These are phyloP conservation scores for Cetoscarus ocellatus DNA, from an alignment of 2,797 vertebrate genomes.

Conservation along the genomic window DNA sequence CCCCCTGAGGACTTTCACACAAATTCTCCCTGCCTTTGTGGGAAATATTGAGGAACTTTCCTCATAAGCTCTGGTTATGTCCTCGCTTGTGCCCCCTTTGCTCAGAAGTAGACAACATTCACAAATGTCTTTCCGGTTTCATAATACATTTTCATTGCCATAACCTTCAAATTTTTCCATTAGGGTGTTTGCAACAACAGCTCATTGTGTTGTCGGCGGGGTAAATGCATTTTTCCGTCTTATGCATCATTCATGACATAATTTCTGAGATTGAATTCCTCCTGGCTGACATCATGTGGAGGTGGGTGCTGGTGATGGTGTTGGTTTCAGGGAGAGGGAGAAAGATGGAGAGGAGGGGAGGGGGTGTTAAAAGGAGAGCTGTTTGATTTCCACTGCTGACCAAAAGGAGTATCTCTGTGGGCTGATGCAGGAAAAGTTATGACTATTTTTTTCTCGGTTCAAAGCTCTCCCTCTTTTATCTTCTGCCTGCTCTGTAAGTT, in stretches of 20 bases:
- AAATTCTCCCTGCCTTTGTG: slow-evolving; percentile 49
- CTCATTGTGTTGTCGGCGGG: slow-evolving; percentile 77
- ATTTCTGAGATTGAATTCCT: slow-evolving; percentile 82
- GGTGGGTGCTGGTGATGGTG: slow-evolving; percentile 43
- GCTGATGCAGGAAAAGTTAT: slow-evolving; percentile 24
- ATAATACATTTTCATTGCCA: slow-evolving; percentile 73
- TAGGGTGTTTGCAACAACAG: slow-evolving; percentile 79
- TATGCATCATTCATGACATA: slow-evolving; percentile 84
- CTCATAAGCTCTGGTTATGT: slow-evolving; percentile 52
- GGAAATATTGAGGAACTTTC: slow-evolving; percentile 56
- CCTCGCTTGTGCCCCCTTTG: slow-evolving; percentile 47
- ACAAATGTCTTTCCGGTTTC: slow-evolving; percentile 67
- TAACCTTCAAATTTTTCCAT: slow-evolving; percentile 79
- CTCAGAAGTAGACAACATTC: slow-evolving; percentile 61
- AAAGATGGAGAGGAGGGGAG: slow-evolving; percentile 1
- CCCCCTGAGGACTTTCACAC: slow-evolving; percentile 38
- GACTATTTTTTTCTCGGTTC: background rate
- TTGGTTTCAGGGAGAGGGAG: slow-evolving; percentile 23
- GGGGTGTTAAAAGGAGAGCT: slow-evolving; percentile 39
- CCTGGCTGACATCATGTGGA: slow-evolving; percentile 76
- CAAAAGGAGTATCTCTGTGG: slow-evolving; percentile 18
- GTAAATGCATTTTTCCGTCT: slow-evolving; percentile 80
- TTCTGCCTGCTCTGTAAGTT: background rate
- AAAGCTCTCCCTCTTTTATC: slow-evolving; percentile 1
- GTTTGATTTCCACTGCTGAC: slow-evolving; percentile 55